Conservation (phyloP, 2,888 invertebrate species). For the Heliconius ismenius region DNA sequence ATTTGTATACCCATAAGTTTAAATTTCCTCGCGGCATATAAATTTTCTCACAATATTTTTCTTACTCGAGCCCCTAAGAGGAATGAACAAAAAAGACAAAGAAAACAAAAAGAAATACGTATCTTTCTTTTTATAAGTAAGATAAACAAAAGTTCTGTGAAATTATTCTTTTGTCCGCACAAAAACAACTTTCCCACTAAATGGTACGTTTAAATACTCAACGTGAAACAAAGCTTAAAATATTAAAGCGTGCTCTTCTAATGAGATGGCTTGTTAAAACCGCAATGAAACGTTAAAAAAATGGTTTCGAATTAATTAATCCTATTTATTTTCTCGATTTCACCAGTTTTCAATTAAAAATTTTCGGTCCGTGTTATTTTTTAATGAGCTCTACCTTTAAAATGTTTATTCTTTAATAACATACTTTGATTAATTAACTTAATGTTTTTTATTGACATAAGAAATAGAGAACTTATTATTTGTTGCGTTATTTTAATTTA, state of each 20-base stretch:
- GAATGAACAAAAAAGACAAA: neutral
- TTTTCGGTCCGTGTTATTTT: neutral
- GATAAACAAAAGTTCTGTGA: neutral
- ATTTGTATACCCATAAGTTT: slow-evolving; percentile 8
- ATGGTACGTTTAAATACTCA: slow-evolving; percentile 21
- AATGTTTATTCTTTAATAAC: too few relatives aligned
- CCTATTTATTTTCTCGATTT: slow-evolving; percentile 17
- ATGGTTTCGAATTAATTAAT: slow-evolving; percentile 13
- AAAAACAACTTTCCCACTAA: slow-evolving; percentile 15
- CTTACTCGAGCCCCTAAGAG: neutral
- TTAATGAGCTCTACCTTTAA: neutral
- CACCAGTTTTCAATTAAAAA: neutral
- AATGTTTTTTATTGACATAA: neutral
- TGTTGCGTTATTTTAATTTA: neutral
- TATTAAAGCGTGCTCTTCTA: slow-evolving; percentile 19
- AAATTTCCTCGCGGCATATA: slow-evolving; percentile 3
- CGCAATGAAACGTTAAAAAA: slow-evolving; percentile 20
- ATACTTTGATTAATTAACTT: neutral
- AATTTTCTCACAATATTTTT: slow-evolving; percentile 11
- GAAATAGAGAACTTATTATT: neutral
- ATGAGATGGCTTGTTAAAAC: slow-evolving; percentile 16
- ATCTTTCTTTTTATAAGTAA: slow-evolving; percentile 4
- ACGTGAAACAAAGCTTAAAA: neutral
- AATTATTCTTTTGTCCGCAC: slow-evolving; percentile 12
- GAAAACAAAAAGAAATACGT: neutral